Evolutionary conservation across 2,888 invertebrate species (phyloP).

Genomic region (Epsilonema sp.): DNA sequence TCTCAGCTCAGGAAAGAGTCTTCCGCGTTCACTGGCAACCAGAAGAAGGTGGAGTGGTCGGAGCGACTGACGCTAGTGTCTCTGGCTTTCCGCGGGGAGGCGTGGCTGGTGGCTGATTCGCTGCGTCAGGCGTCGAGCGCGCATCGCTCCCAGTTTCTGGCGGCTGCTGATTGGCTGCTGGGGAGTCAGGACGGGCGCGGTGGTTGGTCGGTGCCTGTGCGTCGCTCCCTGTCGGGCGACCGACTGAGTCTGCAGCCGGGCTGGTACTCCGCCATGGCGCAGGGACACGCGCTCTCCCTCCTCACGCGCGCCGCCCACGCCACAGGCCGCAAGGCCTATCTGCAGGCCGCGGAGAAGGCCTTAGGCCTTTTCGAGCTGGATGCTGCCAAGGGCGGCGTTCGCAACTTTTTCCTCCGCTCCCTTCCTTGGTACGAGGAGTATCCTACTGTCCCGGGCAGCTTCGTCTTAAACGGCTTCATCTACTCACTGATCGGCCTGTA

Average conservation of each 20-base stretch:
- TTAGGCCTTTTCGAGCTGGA: constrained; percentile 46
- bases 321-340: constrained; percentile 48
- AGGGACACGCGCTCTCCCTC: constrained; percentile 82
- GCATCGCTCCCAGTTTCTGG: constrained; percentile 72
- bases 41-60: neutral
- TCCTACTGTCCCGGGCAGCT: constrained; percentile 77
- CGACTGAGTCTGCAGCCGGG: constrained; percentile 60
- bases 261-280: constrained; percentile 96
- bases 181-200: constrained; percentile 62
- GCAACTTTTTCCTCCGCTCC: constrained; percentile 49
- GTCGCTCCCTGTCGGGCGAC: constrained; percentile 40
- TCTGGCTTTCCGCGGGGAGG: constrained; percentile 43
- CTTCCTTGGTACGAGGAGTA: constrained; percentile 95
- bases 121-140: constrained; percentile 48
- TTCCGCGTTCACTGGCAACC: neutral
- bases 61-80: constrained; percentile 10
- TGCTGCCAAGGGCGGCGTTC: constrained; percentile 33
- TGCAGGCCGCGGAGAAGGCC: constrained; percentile 59
- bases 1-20: too few relatives aligned
- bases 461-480: constrained; percentile 93
- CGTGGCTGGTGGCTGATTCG: too few relatives aligned
- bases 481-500: constrained; percentile 86
- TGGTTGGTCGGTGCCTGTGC: constrained; percentile 77
- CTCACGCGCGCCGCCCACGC: constrained; percentile 67
- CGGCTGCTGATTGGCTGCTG: constrained; percentile 80